Conservation (phyloP, 1,140 invertebrate genomes). For the Drosophila auraria region DNA sequence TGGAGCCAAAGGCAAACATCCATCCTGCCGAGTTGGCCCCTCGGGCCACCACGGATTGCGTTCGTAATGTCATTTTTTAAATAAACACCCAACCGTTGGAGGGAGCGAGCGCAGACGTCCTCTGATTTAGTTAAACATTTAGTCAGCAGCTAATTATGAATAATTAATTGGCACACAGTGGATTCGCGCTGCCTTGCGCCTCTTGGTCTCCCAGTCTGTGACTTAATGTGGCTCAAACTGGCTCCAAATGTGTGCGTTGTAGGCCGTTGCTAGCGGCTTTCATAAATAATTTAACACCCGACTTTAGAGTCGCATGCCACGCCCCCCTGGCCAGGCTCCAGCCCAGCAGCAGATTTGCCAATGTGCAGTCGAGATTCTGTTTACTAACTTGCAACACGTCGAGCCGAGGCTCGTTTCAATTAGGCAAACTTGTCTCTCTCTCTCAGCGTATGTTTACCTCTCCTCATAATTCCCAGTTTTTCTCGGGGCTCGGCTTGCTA, state of each 20-base stretch:
- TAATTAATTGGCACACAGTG: constrained; percentile 66
- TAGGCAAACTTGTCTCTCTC: constrained; percentile 20
- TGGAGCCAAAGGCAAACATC: constrained; percentile 41
- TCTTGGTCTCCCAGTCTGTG: neutral
- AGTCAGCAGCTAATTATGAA: constrained; percentile 74
- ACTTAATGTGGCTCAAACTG: constrained; percentile 43
- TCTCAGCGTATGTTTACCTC: neutral
- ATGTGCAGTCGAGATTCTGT: constrained; percentile 51
- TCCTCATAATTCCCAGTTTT: constrained; percentile 7
- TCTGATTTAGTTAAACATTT: constrained; percentile 75
- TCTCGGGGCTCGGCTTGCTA: neutral
- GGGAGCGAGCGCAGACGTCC: constrained; percentile 25
- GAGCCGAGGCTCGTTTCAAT: constrained; percentile 27
- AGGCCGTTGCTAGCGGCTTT: constrained; percentile 43
- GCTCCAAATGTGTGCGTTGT: constrained; percentile 47
- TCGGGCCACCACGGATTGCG: constrained; percentile 31
- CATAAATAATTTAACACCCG: constrained; percentile 65
- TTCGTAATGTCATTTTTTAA: constrained; percentile 54
- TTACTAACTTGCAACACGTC: constrained; percentile 63
- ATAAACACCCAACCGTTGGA: constrained; percentile 27
- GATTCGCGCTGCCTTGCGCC: constrained; percentile 1
- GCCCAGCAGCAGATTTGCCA: constrained; percentile 6
- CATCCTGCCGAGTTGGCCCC: constrained; percentile 2
- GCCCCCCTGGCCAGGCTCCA: neutral
- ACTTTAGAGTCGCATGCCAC: constrained; percentile 34